Conservation (phyloP, 2,797 vertebrate species). For the Melanotaenia maccullochi region DNA sequence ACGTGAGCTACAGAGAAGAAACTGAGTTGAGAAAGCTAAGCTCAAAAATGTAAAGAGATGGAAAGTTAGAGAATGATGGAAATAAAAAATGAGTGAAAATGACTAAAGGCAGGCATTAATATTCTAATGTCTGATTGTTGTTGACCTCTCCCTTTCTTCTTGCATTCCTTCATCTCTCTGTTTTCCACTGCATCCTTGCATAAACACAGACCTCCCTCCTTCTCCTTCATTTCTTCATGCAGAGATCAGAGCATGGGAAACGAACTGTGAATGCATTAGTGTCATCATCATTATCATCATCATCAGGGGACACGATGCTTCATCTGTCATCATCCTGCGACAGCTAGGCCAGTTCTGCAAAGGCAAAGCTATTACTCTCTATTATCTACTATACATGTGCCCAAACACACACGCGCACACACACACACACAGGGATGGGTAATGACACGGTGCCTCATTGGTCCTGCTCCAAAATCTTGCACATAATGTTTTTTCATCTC, state of each 20-base stretch:
- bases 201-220: neutral
- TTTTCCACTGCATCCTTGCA: constrained; percentile 23
- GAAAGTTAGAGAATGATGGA: constrained; percentile 20
- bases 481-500: constrained; percentile 66
- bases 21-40: constrained; percentile 35
- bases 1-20: constrained; percentile 29
- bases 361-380: constrained; percentile 67
- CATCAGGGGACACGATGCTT: constrained; percentile 59
- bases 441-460: constrained; percentile 48
- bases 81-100: constrained; percentile 12
- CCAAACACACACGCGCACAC: constrained; percentile 9
- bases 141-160: constrained; percentile 53
- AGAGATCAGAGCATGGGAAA: constrained; percentile 67
- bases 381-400: constrained; percentile 54
- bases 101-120: constrained; percentile 41
- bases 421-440: constrained; percentile 26
- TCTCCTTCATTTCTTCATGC: constrained; percentile 46
- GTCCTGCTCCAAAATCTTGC: constrained; percentile 53
- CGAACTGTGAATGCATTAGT: constrained; percentile 74
- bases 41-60: constrained; percentile 40
- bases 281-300: constrained; percentile 73
- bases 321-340: constrained; percentile 75
- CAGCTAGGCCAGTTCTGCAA: constrained; percentile 63
- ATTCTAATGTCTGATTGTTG: constrained; percentile 56
- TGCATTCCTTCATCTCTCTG: constrained; percentile 3